Percentiles rank a stretch among this genome's conserved stretches.
These are phyloP conservation scores for Chaetops frenatus DNA, from an alignment of 2,113 vertebrate species.

Conservation along the genomic window DNA sequence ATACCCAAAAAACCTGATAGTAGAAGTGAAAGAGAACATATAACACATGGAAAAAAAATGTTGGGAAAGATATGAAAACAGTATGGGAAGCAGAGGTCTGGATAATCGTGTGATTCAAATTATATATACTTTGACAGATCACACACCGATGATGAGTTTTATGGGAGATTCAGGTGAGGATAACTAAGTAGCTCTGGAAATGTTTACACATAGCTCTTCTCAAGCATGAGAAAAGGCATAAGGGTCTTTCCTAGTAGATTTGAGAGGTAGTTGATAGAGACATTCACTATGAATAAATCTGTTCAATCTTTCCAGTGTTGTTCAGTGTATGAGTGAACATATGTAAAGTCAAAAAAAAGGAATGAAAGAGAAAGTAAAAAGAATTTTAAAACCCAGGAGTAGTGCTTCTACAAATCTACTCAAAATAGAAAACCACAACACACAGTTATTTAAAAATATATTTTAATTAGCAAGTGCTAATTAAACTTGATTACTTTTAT, in stretches of 20 bases:
- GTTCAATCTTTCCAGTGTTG: neutral
- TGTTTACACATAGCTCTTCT: neutral
- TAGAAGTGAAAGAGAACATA: neutral
- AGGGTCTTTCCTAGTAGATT: neutral
- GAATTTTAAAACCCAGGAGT: neutral
- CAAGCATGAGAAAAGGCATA: neutral
- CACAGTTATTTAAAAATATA: neutral
- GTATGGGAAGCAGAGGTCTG: neutral
- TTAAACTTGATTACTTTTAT: constrained; percentile 49
- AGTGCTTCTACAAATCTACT: neutral
- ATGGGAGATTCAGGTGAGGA: neutral
- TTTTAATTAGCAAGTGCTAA: constrained; percentile 37
- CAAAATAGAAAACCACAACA: neutral
- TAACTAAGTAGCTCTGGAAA: neutral
- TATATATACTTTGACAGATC: neutral
- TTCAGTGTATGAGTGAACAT: neutral
- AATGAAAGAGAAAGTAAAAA: neutral
- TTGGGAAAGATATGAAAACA: neutral
- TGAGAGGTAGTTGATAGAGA: neutral
- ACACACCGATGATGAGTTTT: neutral
- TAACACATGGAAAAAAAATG: neutral
- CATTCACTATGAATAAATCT: neutral
- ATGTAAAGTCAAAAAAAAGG: neutral
- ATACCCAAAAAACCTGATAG: neutral
- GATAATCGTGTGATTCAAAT: neutral